Conservation (phyloP, 2,888 invertebrate genomes). For the Oscheius onirici region DNA sequence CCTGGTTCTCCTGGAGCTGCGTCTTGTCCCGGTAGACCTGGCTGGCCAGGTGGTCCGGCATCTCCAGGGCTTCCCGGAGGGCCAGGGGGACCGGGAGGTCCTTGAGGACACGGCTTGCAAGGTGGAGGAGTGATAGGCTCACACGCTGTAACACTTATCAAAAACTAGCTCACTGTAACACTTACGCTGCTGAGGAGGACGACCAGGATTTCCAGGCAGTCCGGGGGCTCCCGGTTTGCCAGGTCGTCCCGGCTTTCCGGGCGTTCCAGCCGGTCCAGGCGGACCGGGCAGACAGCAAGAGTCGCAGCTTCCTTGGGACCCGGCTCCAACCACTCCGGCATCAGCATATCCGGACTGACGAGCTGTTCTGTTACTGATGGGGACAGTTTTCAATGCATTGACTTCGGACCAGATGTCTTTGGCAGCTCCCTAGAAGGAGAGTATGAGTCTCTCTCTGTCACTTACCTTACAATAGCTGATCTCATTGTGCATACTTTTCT, state of each 20-base stretch:
- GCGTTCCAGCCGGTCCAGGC: conserved; percentile 46
- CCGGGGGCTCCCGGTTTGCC: conserved; percentile 54
- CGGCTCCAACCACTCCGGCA: conserved; percentile 35
- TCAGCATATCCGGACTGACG: conserved; percentile 50
- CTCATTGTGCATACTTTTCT: conserved; percentile 67
- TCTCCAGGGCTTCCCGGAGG: conserved; percentile 50
- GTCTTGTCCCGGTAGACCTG: conserved; percentile 56
- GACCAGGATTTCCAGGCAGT: conserved; percentile 47
- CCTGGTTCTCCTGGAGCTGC: conserved; percentile 62
- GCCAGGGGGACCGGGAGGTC: conserved; percentile 48
- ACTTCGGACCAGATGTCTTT: conserved; percentile 67
- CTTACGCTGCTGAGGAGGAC: conserved; percentile 50
- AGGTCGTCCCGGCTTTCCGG: conserved; percentile 51
- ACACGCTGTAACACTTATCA: conserved; percentile 29
- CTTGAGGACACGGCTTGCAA: conserved; percentile 53
- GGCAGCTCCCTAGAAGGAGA: conserved; percentile 54
- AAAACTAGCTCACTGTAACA: conserved; percentile 45
- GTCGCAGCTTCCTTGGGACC: conserved; percentile 42
- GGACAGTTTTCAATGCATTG: conserved; percentile 42
- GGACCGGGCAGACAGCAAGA: conserved; percentile 52
- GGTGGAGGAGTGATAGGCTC: conserved; percentile 37
- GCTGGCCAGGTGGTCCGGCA: conserved; percentile 52
- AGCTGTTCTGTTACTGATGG: conserved; percentile 55
- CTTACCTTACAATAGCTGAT: conserved; percentile 66
- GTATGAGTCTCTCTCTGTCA: not conserved